phyloP scores from a whole-genome alignment of 2,113 vertebrate species.

The Pungitius pungitius region DNA sequence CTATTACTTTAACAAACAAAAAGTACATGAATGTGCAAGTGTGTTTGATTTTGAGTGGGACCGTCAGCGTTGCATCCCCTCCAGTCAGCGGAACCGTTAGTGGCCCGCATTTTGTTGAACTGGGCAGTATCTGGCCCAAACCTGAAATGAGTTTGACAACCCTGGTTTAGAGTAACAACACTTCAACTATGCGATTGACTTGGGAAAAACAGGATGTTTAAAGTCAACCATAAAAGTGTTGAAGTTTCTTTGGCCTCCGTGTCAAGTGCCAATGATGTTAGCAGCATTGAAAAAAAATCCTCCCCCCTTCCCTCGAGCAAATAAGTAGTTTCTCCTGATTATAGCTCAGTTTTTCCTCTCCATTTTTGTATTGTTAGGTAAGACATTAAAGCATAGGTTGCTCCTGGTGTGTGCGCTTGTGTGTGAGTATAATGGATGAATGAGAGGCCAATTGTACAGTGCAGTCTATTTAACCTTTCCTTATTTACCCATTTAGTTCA shows the following conservation, averaged over 20 bases:
- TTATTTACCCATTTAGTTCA: background rate
- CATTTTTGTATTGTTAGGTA: background rate
- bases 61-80: too few relatives aligned
- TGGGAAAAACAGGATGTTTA: background rate
- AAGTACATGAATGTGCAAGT: background rate
- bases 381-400: background rate
- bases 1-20: background rate
- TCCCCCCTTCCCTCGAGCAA: too few relatives aligned
- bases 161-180: background rate
- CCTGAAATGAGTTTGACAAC: too few relatives aligned
- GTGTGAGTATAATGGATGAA: too few relatives aligned
- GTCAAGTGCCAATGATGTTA: background rate
- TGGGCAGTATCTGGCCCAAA: too few relatives aligned
- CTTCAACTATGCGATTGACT: background rate
- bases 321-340: too few relatives aligned
- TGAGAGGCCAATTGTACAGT: too few relatives aligned
- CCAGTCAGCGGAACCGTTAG: too few relatives aligned
- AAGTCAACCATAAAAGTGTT: background rate
- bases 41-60: background rate
- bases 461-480: slow-evolving; percentile 8
- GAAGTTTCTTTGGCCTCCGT: background rate
- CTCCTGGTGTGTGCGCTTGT: too few relatives aligned
- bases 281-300: too few relatives aligned
- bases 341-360: too few relatives aligned
- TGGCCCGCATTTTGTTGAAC: too few relatives aligned